These are phyloP conservation scores for Globodera ellingtonae DNA, from an alignment of 1,140 invertebrate genomes.

Conservation along the genomic window DNA sequence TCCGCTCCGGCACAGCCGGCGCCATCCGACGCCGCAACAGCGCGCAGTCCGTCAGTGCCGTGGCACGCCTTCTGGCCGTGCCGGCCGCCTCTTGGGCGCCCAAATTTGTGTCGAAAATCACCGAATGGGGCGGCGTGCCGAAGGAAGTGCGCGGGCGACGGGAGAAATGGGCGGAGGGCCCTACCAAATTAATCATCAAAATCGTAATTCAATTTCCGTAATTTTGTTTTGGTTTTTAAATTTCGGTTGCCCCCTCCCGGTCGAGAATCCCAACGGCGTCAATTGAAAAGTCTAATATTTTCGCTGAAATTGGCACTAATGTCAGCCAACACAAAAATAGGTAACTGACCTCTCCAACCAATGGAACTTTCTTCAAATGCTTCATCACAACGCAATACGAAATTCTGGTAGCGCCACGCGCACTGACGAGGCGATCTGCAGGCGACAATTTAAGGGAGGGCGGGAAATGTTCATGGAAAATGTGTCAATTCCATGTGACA, in stretches of 20 bases:
- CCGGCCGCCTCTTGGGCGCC: slow-evolving; percentile 2
- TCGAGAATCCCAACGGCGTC: no score
- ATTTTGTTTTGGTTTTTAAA: no score
- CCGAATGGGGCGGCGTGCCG: slow-evolving; percentile 6
- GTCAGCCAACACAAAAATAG: no score
- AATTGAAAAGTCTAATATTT: no score
- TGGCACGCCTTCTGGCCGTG: not conserved
- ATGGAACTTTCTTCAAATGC: not conserved
- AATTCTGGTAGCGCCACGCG: slow-evolving; percentile 28
- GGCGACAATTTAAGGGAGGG: slow-evolving; percentile 8
- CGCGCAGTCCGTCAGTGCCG: slow-evolving; percentile 1
- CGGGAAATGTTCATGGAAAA: no score
- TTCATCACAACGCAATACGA: slow-evolving; percentile 28
- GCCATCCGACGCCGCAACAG: not conserved
- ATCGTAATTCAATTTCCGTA: not conserved
- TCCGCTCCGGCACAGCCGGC: not conserved
- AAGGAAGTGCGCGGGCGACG: not conserved
- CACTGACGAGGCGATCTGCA: slow-evolving; percentile 40
- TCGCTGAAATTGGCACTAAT: no score
- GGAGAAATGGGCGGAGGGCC: not conserved
- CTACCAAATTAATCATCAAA: not conserved
- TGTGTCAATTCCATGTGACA: no score
- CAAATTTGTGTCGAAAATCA: slow-evolving; percentile 14
- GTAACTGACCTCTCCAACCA: not conserved
- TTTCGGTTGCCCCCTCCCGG: no score